Evolutionary conservation across 2,113 vertebrate genomes (phyloP), one percentile per base, ranked within the genome.

Genomic region (Strix uralensis): DNA sequence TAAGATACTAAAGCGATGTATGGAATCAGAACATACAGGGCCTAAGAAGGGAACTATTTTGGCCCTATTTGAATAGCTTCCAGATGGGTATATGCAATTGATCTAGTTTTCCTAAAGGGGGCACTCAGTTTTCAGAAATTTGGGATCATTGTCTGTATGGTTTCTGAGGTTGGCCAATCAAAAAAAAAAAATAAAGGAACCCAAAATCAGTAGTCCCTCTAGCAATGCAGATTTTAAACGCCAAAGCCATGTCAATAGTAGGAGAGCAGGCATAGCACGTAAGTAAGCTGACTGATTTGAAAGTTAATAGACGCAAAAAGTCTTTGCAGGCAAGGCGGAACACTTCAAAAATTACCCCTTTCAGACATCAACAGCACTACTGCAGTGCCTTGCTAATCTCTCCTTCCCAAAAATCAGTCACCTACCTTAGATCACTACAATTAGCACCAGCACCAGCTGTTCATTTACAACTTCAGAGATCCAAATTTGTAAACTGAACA

Each of bases 381-480:
- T 92, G 27, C 36, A 47, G 63, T 51, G 52, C 89, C 49, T 94
- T 92, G 91, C 52, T 97, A 93, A 90, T 91, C 59, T 72, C 89
- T 84, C 62, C 65, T 74, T 96, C 59, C 72, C 54, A 61, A 75
- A 75, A 97, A 96, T 88, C 85, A 89, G 91, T 67, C 91, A 78
- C 81, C 55, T 79, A 72, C 81, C 97, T 96, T 40, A 96, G 71
- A 96, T 89, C 77, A 84, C 62, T 90, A 79, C 78, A 98, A 95
- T 97, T 97, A 97, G 36, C 95, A 86, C 71, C 5, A 7, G 69
- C 88, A 93, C 91, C 96, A 97, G 88, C 96, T 92, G 96, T 95
- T 98, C 96, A 92, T 97, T 98, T 95, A 95, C 93, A 97, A 89
- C 75, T 97, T 95, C 90, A 96, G 59, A 94, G 80, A 86, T 57